Evolutionary conservation across 2,888 invertebrate genomes (phyloP).

Genomic region (Drosophila fungiperda): DNA sequence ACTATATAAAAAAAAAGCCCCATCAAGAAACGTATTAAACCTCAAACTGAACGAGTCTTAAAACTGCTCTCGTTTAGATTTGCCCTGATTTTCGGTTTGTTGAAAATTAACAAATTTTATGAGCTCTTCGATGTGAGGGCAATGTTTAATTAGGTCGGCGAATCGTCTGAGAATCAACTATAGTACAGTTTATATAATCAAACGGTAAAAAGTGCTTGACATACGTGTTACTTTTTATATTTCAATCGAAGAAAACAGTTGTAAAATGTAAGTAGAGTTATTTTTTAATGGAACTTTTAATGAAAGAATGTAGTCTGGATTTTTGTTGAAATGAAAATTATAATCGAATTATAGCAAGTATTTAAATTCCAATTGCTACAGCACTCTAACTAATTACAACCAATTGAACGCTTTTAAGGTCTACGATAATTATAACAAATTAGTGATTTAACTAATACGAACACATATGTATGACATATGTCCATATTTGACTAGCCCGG

Average conservation of each 20-base stretch:
- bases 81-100: constrained; percentile 62
- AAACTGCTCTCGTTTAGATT: constrained; percentile 71
- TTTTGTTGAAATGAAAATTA: neutral
- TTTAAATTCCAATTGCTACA: neutral
- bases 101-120: constrained; percentile 71
- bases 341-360: neutral
- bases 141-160: constrained; percentile 41
- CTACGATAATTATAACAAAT: constrained; percentile 24
- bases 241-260: neutral
- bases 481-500: constrained; percentile 10
- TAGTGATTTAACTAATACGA: constrained; percentile 29
- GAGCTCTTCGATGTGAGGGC: constrained; percentile 61
- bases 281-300: neutral
- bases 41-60: constrained; percentile 37
- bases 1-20: constrained; percentile 55
- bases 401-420: constrained; percentile 11
- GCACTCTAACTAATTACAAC: constrained; percentile 1
- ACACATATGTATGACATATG: neutral
- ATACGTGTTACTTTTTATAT: neutral
- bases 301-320: neutral
- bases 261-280: neutral
- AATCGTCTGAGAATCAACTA: constrained; percentile 11
- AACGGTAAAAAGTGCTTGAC: neutral
- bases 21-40: constrained; percentile 27
- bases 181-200: neutral